Conservation (phyloP, 2,113 vertebrate genomes). For the Mellivora capensis region DNA sequence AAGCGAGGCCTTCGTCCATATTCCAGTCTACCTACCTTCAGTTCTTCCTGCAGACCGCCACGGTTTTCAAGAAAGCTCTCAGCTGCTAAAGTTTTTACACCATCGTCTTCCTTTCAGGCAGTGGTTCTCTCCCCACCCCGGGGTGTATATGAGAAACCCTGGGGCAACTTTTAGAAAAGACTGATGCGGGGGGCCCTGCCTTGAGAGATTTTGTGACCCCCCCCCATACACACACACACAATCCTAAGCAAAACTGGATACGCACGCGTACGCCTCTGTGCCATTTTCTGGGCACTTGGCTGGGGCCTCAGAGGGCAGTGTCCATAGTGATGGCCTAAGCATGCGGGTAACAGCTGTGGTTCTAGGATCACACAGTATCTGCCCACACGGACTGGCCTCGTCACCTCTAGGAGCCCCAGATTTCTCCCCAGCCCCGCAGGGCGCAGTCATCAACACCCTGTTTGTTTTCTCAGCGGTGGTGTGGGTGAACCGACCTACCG, state of each 20-base stretch:
- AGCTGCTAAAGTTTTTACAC: not conserved
- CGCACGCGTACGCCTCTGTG: fast-evolving
- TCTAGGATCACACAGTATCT: not conserved
- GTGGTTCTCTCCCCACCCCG: not conserved
- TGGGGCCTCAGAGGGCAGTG: not conserved
- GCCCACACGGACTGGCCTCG: not conserved
- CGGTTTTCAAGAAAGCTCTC: not conserved
- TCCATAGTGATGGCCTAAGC: not conserved
- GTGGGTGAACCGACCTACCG: not conserved
- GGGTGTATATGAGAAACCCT: not conserved
- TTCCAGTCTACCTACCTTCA: not conserved
- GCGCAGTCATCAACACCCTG: not conserved
- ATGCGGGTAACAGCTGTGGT: not conserved
- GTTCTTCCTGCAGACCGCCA: not conserved
- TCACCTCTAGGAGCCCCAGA: not conserved
- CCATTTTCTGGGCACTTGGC: not conserved
- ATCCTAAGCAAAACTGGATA: not conserved
- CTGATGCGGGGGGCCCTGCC: not conserved
- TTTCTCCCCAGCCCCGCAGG: not conserved
- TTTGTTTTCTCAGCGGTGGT: not conserved
- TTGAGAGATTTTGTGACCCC: not conserved
- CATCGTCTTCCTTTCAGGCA: conserved; percentile 1
- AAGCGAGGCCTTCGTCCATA: not conserved
- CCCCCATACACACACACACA: not conserved
- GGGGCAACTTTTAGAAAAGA: not conserved